Base-by-base conservation (phyloP, 2,888 invertebrate species). In the Dichetophora obliterata region DNA sequence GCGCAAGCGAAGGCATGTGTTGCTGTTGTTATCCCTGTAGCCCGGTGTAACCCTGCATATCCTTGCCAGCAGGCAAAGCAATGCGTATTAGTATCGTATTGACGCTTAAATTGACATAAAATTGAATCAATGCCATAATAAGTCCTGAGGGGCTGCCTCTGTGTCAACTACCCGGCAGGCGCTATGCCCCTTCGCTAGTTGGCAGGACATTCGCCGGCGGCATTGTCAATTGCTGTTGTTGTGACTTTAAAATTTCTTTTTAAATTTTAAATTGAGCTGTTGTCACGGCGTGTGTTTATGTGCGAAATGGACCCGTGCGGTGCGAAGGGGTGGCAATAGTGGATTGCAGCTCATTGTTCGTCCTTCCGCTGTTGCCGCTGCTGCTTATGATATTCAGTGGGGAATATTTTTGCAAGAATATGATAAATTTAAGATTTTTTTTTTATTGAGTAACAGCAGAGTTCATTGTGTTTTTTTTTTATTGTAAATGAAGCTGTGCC, bases 91-190 rank as follows among this genome's bases (percentile, higher is more conserved):
- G 85, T 84, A 84, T 89, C 89, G 86, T 85, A 89, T 89, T 89
- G 89, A 89, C 89, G 89, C 85, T 88, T 86, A 89, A 89, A 89
- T 89, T 89, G 89, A 89, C 89, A 88, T 88, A 86, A 89, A 89
- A 89, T 89, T 89, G 89, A 89, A 89, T 89, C 89, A 89, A 89
- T 89, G 86, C 85, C 85, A 86, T 88, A 89, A 89, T 87, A 86
- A 86, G 87, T 86, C 89, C 87, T 83, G 83, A 88, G 86, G 88
- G 84, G 81, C 81, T 82, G 79, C 72, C 78, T 63, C 63, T 31
- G 54, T 54, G 19, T 22, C 54, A 22, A 22, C 37, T 16, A 54
- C 14, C 37, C 65, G 19, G 24, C 31, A 19, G 3, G 9, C 65
- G 14, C 22, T 31, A 19, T 52, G 50, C 9, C 11, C n/a, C 57